Evolutionary conservation across 1,140 invertebrate genomes (phyloP).

Genomic region (Zelostemma sp.): DNA sequence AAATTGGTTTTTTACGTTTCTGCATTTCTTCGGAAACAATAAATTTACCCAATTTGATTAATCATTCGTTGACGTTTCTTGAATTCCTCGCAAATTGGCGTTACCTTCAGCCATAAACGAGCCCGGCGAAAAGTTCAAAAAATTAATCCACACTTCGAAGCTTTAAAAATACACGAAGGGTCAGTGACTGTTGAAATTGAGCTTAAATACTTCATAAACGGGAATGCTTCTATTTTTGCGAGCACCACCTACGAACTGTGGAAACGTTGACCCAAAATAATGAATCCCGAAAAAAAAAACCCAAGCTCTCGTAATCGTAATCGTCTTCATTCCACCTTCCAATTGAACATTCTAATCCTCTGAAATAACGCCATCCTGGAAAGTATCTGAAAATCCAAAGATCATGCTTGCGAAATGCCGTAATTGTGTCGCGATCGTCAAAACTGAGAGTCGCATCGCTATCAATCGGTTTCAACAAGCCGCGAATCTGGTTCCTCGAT

Average conservation of each 20-base stretch:
- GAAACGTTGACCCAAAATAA: conserved; percentile 9
- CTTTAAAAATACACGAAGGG: conserved; percentile 1
- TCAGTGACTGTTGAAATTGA: conserved; percentile 2
- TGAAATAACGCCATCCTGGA: too few species aligned
- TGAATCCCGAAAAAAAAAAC: background rate
- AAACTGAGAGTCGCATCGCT: background rate
- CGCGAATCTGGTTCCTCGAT: conserved; percentile 27
- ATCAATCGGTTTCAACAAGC: conserved; percentile 19
- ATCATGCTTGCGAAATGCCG: too few species aligned
- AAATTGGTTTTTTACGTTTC: too few species aligned
- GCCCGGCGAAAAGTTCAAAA: too few species aligned
- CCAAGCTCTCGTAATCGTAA: background rate
- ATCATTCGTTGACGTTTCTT: too few species aligned
- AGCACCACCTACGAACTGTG: conserved; percentile 1
- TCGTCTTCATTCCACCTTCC: background rate
- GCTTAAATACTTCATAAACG: conserved; percentile 1
- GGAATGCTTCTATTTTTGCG: background rate
- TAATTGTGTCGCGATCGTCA: too few species aligned
- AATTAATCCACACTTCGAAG: background rate
- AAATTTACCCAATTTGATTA: too few species aligned
- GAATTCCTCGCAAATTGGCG: too few species aligned
- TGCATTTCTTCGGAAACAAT: too few species aligned
- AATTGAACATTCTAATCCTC: too few species aligned
- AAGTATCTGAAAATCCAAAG: too few species aligned
- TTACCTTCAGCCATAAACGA: too few species aligned